A percentile compares a stretch with the other conserved stretches of the same genome.
Conservation (phyloP, 2,888 invertebrate genomes). For the Lycaena phlaeas region DNA sequence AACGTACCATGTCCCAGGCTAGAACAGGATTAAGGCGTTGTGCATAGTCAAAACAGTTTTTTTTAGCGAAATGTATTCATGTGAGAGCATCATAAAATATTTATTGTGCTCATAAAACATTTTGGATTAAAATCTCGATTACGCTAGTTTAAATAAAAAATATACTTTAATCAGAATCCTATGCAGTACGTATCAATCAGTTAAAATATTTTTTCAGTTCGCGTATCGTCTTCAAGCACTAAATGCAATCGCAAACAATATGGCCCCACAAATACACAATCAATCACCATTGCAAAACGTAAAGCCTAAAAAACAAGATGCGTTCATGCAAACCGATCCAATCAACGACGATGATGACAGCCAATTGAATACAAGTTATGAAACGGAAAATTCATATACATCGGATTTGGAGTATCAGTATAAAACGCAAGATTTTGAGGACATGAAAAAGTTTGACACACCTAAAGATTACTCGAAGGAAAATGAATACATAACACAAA, state of each 20-base stretch:
- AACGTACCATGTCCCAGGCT: too few relatives aligned
- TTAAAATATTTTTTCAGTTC: constrained; percentile 31
- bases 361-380: constrained; percentile 27
- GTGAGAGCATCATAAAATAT: too few relatives aligned
- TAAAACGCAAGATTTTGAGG: constrained; percentile 22
- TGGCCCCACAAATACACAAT: constrained; percentile 25
- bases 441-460: constrained; percentile 35
- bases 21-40: too few relatives aligned
- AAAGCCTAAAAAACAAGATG: constrained; percentile 59
- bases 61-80: too few relatives aligned
- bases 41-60: too few relatives aligned
- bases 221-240: constrained; percentile 43
- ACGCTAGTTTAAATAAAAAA: too few relatives aligned
- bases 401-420: constrained; percentile 21
- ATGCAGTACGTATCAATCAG: too few relatives aligned
- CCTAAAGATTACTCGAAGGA: constrained; percentile 49
- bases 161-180: too few relatives aligned
- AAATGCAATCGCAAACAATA: constrained; percentile 32
- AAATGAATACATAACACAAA: constrained; percentile 52
- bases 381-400: constrained; percentile 24
- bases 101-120: too few relatives aligned
- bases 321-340: constrained; percentile 63
- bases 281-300: background rate
- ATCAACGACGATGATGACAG: constrained; percentile 48
- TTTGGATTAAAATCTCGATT: too few relatives aligned